These are phyloP conservation scores for Apogon talboti DNA, from an alignment of 2,797 vertebrate species.

Conservation along the genomic window DNA sequence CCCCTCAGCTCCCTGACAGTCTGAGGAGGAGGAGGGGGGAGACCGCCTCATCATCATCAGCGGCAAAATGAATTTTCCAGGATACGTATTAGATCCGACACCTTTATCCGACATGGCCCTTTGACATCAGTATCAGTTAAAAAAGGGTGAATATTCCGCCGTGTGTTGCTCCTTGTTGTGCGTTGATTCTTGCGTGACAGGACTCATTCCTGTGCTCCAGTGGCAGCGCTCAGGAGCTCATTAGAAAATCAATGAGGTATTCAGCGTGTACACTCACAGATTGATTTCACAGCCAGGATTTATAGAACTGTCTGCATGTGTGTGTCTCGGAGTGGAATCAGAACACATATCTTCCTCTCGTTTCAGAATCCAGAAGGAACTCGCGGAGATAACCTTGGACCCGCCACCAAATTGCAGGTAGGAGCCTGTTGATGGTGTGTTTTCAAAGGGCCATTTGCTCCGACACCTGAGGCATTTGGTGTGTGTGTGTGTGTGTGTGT, in stretches of 20 bases:
- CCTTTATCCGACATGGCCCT: constrained; percentile 30
- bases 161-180: constrained; percentile 23
- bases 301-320: constrained; percentile 50
- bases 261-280: constrained; percentile 55
- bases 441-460: constrained; percentile 35
- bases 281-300: constrained; percentile 62
- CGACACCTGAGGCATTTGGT: constrained; percentile 40
- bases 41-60: constrained; percentile 2
- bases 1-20: constrained; percentile 5
- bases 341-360: constrained; percentile 44
- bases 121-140: constrained; percentile 48
- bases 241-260: constrained; percentile 74
- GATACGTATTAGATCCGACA: constrained; percentile 27
- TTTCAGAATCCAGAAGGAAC: constrained; percentile 96
- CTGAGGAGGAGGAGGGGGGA: not conserved
- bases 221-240: constrained; percentile 52
- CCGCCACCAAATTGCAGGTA: constrained; percentile 98
- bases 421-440: constrained; percentile 76
- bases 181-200: constrained; percentile 44
- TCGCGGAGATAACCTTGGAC: constrained; percentile 96
- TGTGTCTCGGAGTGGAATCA: constrained; percentile 23
- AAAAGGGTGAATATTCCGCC: constrained; percentile 30
- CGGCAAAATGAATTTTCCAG: constrained; percentile 23
- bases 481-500: constrained; percentile 1
- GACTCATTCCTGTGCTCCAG: constrained; percentile 47